Conservation (phyloP, 1,140 invertebrate genomes). For the Leptonema lineaticorne region DNA sequence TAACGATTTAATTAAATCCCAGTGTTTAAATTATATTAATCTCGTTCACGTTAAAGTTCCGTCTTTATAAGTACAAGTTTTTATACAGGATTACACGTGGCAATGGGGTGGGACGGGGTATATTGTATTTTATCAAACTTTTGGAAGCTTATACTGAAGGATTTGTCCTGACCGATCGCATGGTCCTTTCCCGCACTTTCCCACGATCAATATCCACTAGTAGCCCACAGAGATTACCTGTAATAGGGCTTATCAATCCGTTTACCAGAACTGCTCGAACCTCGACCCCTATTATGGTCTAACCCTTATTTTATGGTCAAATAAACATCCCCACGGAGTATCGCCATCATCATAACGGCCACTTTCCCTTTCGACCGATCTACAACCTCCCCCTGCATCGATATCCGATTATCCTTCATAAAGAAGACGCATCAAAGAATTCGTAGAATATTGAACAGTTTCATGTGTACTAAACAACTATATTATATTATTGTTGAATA, state of each 20-base stretch:
- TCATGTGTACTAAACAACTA: too few species aligned
- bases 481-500: too few species aligned
- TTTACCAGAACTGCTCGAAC: slow-evolving; percentile 30
- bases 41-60: slow-evolving; percentile 7
- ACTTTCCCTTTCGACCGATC: slow-evolving; percentile 16
- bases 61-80: neutral
- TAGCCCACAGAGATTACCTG: slow-evolving; percentile 32
- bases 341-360: slow-evolving; percentile 21
- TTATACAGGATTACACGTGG: too few species aligned
- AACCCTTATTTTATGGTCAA: slow-evolving; percentile 33
- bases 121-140: neutral
- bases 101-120: too few species aligned
- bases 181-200: slow-evolving; percentile 8
- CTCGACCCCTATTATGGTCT: slow-evolving; percentile 29
- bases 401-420: too few species aligned
- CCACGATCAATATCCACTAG: slow-evolving; percentile 32
- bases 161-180: slow-evolving; percentile 16
- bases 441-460: too few species aligned
- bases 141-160: slow-evolving; percentile 12
- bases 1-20: slow-evolving; percentile 8
- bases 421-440: too few species aligned
- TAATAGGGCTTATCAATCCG: slow-evolving; percentile 33
- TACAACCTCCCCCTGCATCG: neutral
- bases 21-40: slow-evolving; percentile 12
- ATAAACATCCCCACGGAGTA: slow-evolving; percentile 31